Base-by-base conservation (phyloP, 2,888 invertebrate genomes). In the Lacanobia wlatinum region DNA sequence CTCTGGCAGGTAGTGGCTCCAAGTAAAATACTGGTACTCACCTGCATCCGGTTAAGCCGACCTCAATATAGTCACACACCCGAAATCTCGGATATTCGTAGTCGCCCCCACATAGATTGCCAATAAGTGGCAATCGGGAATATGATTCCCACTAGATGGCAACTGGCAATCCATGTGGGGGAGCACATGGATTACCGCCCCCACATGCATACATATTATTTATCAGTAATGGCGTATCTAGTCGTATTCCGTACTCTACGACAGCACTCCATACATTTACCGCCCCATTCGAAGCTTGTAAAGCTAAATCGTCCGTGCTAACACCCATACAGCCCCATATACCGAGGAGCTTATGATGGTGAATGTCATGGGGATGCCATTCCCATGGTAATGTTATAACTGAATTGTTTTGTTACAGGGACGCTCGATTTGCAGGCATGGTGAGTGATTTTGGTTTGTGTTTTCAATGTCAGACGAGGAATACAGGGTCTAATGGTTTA, bases 311-410 rank as follows among this genome's bases (percentile, higher is more conserved):
- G 82, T 14, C 62, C 86, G 78, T 82, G 60, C 73, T 71, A 59
- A 71, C 43, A 67, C 34, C 71, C 78, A 72, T 84, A 63, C 58
- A 60, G 55, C 10, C 21, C 28, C 52, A 58, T 62, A 78, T 40
- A 48, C 21, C 28, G 67, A 48, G 18, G 2, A 28, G 63, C 62
- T 21, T 68, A 68, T 73, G 65, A 68, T 40, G 53, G 62, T 70
- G 55, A 62, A 68, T 56, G 46, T 74, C 76, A 65, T 83, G 43
- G 23, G 14, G 43, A 21, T 64, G 71, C 74, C 23, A 89, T 91
- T 90, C 66, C 62, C 76, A 91, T 91, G 91, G 53, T 83, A 91
- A 91, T 91, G 69, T 87, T 68, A 87, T 84, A 86, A 78, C 82
- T 67, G 21, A 8, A 56, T 23, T 74, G 83, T 83, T 87, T 88